These are phyloP conservation scores for Apostichopus japonicus DNA, from an alignment of 35 echinoderm and acorn worm genomes.

Conservation along the genomic window DNA sequence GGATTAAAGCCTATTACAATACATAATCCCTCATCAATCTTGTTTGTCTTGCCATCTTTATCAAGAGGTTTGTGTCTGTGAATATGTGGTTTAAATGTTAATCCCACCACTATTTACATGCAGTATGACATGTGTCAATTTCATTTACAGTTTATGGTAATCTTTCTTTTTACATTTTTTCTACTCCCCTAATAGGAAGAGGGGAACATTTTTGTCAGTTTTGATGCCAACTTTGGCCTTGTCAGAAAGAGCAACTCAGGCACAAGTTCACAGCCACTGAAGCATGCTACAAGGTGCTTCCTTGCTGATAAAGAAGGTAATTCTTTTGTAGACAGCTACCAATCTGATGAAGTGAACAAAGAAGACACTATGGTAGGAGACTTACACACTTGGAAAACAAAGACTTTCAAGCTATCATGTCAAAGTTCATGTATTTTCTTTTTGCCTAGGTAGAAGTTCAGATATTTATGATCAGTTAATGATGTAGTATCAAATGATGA, in stretches of 20 bases:
- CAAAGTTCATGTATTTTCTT: too few relatives aligned
- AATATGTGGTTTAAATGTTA: background rate
- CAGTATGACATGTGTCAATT: background rate
- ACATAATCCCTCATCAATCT: too few relatives aligned
- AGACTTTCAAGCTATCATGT: too few relatives aligned
- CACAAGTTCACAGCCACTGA: constrained; percentile 17
- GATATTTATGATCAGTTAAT: too few relatives aligned
- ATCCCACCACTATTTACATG: background rate
- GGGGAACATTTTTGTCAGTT: constrained; percentile 48
- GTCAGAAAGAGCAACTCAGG: constrained; percentile 63
- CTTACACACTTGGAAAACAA: too few relatives aligned
- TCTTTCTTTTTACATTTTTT: background rate
- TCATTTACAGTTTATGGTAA: background rate
- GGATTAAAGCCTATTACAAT: too few relatives aligned
- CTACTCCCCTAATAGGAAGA: background rate
- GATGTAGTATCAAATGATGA: too few relatives aligned
- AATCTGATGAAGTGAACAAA: background rate
- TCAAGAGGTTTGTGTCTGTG: too few relatives aligned
- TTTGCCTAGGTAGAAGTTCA: too few relatives aligned
- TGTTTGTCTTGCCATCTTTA: too few relatives aligned
- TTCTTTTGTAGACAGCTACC: constrained; percentile 13
- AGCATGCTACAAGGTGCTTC: constrained; percentile 35
- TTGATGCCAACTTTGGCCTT: constrained; percentile 69
- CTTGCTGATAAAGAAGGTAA: constrained; percentile 25
- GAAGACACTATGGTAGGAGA: background rate